Evolutionary conservation across 2,113 vertebrate species (phyloP).

Genomic region (Prinia subflava): DNA sequence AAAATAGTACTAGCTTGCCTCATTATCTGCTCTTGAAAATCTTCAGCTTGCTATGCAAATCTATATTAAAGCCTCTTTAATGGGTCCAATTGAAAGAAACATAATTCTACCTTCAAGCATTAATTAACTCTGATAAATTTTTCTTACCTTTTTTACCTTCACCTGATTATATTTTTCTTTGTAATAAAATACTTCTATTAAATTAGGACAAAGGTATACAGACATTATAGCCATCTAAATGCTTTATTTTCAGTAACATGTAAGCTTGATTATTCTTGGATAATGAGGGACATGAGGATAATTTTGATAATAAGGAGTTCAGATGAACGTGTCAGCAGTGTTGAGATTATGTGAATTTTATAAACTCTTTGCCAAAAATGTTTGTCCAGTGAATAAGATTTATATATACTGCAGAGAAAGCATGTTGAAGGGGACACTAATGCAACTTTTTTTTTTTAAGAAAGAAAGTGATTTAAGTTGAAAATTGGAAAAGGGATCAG

Average conservation of each 20-base stretch:
- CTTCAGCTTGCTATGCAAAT: conserved; percentile 80
- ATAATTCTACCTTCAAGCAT: conserved; percentile 58
- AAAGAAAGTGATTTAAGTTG: neutral
- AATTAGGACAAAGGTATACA: conserved; percentile 27
- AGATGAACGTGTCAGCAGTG: neutral
- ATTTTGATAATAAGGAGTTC: neutral
- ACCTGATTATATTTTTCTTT: conserved; percentile 14
- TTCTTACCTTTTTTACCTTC: conserved; percentile 26
- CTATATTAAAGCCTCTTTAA: conserved; percentile 83
- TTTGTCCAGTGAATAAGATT: neutral
- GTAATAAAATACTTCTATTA: conserved; percentile 3
- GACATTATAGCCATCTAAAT: neutral
- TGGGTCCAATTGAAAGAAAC: conserved; percentile 70
- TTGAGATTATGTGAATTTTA: neutral
- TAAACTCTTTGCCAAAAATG: neutral
- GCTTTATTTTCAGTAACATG: neutral
- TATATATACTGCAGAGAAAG: neutral
- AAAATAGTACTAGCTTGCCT: conserved; percentile 83
- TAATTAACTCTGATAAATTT: conserved; percentile 51
- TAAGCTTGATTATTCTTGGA: neutral
- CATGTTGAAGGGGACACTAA: neutral
- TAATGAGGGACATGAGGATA: conserved; percentile 20
- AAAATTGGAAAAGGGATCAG: neutral
- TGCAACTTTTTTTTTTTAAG: neutral
- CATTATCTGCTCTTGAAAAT: conserved; percentile 83